Conservation (phyloP, 1,140 invertebrate species). For the Listronotus bonariensis region DNA sequence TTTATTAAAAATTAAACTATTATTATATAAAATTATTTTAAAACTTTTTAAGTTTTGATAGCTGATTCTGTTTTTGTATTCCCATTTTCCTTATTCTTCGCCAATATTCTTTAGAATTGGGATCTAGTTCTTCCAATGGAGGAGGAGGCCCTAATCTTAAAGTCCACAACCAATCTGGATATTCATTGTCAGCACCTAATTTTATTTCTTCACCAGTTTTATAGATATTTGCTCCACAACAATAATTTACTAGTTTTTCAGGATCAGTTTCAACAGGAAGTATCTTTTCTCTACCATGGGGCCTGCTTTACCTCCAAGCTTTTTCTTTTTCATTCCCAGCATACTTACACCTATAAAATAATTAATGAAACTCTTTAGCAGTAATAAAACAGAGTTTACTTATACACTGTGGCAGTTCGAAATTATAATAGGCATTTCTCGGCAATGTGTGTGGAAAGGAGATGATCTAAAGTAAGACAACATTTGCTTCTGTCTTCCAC, state of each 20-base stretch:
- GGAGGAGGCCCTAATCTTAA: conserved; percentile 66
- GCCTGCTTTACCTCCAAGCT: conserved; percentile 63
- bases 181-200: conserved; percentile 84
- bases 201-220: conserved; percentile 81
- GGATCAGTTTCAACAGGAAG: conserved; percentile 87
- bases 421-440: no score
- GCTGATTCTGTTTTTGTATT: conserved; percentile 65
- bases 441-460: no score
- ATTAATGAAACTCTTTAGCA: no score
- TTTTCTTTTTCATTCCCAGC: conserved; percentile 54
- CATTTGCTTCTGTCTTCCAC: no score
- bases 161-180: conserved; percentile 92
- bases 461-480: no score
- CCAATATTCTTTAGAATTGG: conserved; percentile 83
- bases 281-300: conserved; percentile 69
- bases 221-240: conserved; percentile 86
- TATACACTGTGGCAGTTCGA: no score
- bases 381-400: no score
- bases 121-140: conserved; percentile 76
- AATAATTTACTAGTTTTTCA: conserved; percentile 74
- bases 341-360: conserved; percentile 48
- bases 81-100: conserved; percentile 65
- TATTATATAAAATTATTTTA: conserved; percentile 18
- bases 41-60: conserved; percentile 63
- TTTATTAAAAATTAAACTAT: no score